A percentile compares a stretch with the other conserved stretches of the same genome.
phyloP scores from a whole-genome alignment of 2,797 vertebrate species.

The Siniperca undulata region DNA sequence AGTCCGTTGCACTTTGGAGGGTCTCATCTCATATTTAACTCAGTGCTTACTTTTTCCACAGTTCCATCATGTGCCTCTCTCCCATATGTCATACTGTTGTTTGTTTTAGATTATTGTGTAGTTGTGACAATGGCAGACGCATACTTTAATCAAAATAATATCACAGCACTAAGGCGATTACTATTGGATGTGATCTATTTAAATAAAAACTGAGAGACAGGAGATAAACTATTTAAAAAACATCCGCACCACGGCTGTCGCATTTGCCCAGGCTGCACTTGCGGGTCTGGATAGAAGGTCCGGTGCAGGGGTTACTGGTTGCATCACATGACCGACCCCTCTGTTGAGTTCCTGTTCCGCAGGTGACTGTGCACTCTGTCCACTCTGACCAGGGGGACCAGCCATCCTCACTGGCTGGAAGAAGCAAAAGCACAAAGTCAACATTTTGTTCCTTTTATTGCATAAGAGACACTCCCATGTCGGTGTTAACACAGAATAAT shows the following conservation, averaged over 20 bases:
- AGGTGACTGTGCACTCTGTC: constrained; percentile 96
- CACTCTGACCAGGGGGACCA: constrained; percentile 99
- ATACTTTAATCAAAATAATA: constrained; percentile 34
- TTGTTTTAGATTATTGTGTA: constrained; percentile 43
- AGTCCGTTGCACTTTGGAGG: constrained; percentile 39
- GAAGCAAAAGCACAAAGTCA: constrained; percentile 18
- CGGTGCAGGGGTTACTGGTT: constrained; percentile 94
- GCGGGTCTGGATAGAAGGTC: constrained; percentile 96
- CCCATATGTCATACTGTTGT: constrained; percentile 43
- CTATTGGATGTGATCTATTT: constrained; percentile 26
- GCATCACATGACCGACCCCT: constrained; percentile 96
- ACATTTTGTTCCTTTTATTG: constrained; percentile 13
- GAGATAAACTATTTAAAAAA: neutral
- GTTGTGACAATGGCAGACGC: constrained; percentile 19
- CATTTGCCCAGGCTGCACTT: constrained; percentile 95
- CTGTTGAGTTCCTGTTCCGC: constrained; percentile 96
- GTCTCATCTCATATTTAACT: constrained; percentile 50
- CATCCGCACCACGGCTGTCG: constrained; percentile 93
- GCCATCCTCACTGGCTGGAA: constrained; percentile 91
- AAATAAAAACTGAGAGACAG: constrained; percentile 18
- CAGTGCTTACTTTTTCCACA: constrained; percentile 45
- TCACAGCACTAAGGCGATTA: constrained; percentile 1
- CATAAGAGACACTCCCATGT: neutral
- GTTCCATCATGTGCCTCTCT: constrained; percentile 36
- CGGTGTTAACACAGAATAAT: constrained; percentile 26